Evolutionary conservation across 1,140 invertebrate genomes (phyloP), one percentile per base, ranked within the genome.

Genomic region (Heliconius nattereri): DNA sequence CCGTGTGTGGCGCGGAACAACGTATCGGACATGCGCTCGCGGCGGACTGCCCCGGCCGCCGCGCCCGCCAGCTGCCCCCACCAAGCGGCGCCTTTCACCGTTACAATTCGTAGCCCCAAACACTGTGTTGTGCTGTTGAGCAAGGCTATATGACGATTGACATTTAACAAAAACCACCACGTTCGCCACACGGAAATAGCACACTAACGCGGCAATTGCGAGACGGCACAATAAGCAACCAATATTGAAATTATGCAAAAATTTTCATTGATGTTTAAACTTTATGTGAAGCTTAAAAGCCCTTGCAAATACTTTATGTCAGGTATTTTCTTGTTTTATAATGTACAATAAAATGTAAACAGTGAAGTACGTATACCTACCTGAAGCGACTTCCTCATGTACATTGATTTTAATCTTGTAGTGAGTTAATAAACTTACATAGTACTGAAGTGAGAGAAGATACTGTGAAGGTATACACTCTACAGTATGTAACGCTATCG

Each of bases 111-210:
- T 89, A 89, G 87, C 88, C 86, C 89, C 84, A 90, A 91, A 91
- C 83, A 89, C 87, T 85, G 81, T 78, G 87, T 90, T 92, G 88
- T 89, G 90, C 91, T 80, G 87, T 90, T 92, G 91, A 93, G 91
- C 91, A 92, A 93, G 91, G 91, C 91, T 93, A 86, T 89, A 90
- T 87, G 90, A 90, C 89, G 90, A 93, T 87, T 93, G 91, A 92
- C 91, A 92, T 93, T 92, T 87, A 92, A 90, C 89, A 92, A 92
- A 91, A 92, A 89, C 40, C 87, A 79, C 84, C 84, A 78, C 77
- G 83, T 70, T 84, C 79, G 78, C 80, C 84, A 87, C 85, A 90
- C 89, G 90, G 90, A 91, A 92, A 92, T 88, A 83, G 84, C 84
- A 70, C 84, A 83, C 74, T 81, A 71, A 76, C 74, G 76, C 40